Conservation (phyloP, 2,113 vertebrate genomes). For the Pithys albifrons region DNA sequence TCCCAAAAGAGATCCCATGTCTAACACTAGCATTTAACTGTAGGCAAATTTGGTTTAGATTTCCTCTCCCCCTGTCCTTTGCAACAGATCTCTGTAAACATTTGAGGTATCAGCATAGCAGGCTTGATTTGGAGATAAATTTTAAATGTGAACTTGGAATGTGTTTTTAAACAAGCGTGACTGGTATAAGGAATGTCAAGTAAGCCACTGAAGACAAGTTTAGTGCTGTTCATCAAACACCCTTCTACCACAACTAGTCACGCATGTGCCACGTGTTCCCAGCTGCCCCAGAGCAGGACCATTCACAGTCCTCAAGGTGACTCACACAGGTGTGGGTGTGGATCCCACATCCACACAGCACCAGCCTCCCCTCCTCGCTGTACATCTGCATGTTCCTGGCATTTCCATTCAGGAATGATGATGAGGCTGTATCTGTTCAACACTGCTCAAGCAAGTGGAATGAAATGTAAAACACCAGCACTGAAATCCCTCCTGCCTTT, state of each 20-base stretch:
- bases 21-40: background rate
- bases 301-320: rapidly evolving
- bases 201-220: background rate
- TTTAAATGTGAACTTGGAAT: background rate
- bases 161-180: background rate
- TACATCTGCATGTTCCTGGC: background rate
- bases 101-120: rapidly evolving
- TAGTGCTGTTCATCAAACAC: background rate
- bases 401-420: background rate
- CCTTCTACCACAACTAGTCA: background rate
- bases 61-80: background rate
- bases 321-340: rapidly evolving
- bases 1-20: background rate
- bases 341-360: rapidly evolving
- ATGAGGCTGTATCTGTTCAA: background rate
- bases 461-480: background rate
- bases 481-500: background rate
- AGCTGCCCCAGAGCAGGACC: background rate
- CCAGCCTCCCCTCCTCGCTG: rapidly evolving
- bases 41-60: background rate
- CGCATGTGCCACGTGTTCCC: rapidly evolving
- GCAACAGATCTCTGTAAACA: background rate
- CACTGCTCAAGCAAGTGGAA: background rate
- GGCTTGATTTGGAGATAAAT: background rate
- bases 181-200: background rate